Evolutionary conservation across 2,797 vertebrate species (phyloP), one percentile per base, ranked within the genome.

Genomic region (Mus spretus): DNA sequence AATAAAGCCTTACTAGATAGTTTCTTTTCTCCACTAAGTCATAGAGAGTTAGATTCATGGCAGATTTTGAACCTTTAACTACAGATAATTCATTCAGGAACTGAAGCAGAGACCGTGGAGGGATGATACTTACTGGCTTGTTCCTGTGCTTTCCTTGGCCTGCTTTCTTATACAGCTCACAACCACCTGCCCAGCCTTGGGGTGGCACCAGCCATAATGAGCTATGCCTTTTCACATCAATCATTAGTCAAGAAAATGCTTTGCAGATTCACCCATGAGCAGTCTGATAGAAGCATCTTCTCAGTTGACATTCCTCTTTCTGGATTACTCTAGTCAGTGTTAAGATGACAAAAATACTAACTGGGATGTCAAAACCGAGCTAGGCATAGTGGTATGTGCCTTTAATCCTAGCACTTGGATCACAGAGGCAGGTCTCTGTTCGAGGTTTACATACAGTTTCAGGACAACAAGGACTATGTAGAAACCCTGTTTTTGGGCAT

Each of bases 51-150:
- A 95, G 53, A 82, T 70, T 90, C 47, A 22, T 47, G 61, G 34
- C 65, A 96, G 14, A 79, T 90, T 97, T 97, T 96, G 88, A 22
- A 85, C 83, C 78, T 20, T 19, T 31, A 89, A 85, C 44, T 53
- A 70, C 50, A 87, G n/a, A 82, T 84, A 92, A 96, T 78, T 53
- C 92, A 81, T 94, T 96, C 1, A 61, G 44, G n/a, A 96, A 37
- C 0, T 59, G 20, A 86, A 50, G 19, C 63, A 85, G 63, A 67
- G 19, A 24, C 12, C 7, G 14, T 85, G 63, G 20, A 70, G 19
- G 44, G 12, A 86, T 53, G 44, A 50, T 70, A 14, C 31, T 53
- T 24, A 50, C 2, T 67, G 31, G 11, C 44, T n/a, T 70, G 44
- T 70, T 50, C 28, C 28, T 13, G 17, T 34, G 40, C 40, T 65